phyloP scores from a whole-genome alignment of 2,797 vertebrate species.

The Tragopan temminckii region DNA sequence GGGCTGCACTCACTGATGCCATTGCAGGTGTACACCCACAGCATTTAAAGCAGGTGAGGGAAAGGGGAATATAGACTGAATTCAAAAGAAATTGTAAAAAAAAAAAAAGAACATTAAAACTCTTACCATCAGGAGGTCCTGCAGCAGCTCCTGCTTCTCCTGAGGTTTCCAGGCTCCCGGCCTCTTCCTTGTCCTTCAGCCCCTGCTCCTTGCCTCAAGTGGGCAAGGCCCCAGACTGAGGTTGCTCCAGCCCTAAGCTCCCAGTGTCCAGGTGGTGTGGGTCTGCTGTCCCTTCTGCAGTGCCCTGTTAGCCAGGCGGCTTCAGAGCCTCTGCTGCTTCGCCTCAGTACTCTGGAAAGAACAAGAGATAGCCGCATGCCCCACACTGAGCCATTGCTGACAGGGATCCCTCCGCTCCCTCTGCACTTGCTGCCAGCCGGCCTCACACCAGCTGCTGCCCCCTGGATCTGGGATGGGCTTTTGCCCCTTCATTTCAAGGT shows the following conservation, averaged over 20 bases:
- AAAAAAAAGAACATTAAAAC: no score
- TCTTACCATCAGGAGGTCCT: not conserved
- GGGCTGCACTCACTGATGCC: fast-evolving
- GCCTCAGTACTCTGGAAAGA: fast-evolving
- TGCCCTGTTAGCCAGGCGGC: not conserved
- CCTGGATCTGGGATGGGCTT: fast-evolving
- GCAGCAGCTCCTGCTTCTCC: not conserved
- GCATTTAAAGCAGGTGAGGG: fast-evolving
- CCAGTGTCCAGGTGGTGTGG: fast-evolving
- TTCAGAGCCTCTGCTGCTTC: not conserved
- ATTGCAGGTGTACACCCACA: fast-evolving
- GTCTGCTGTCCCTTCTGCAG: fast-evolving
- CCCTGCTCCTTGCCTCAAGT: fast-evolving
- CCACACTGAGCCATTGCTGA: not conserved
- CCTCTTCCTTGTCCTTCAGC: not conserved
- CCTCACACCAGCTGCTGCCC: not conserved
- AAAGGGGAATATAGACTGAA: not conserved
- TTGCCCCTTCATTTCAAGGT: not conserved
- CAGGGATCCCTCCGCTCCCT: not conserved
- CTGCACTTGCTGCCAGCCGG: fast-evolving
- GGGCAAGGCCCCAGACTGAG: no score
- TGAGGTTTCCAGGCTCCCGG: not conserved
- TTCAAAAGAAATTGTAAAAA: not conserved
- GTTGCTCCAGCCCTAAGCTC: no score
- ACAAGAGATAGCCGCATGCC: fast-evolving